phyloP scores from a whole-genome alignment of 2,888 invertebrate species.

The Acleris holmiana region DNA sequence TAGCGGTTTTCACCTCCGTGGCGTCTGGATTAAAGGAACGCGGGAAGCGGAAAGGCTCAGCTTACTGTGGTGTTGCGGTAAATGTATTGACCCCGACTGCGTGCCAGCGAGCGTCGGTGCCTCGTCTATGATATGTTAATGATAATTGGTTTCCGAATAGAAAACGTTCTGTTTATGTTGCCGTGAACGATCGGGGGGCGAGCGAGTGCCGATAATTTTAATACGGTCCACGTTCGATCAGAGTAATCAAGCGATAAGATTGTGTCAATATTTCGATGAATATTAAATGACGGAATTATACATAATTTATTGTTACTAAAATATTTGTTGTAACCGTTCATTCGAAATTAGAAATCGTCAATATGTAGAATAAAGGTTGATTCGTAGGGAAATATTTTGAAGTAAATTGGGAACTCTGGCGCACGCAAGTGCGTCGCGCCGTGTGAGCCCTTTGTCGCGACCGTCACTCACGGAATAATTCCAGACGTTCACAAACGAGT shows the following conservation, averaged over 20 bases:
- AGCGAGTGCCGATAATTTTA: slow-evolving; percentile 71
- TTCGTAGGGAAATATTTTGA: slow-evolving; percentile 8
- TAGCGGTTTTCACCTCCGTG: slow-evolving; percentile 45
- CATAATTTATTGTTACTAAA: slow-evolving; percentile 34
- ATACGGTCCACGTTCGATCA: slow-evolving; percentile 57
- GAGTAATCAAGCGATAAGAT: slow-evolving; percentile 69
- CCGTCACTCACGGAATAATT: slow-evolving; percentile 73
- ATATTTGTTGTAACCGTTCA: slow-evolving; percentile 32
- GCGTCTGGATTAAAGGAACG: slow-evolving; percentile 44
- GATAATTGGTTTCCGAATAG: slow-evolving; percentile 82
- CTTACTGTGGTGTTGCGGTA: slow-evolving; percentile 64
- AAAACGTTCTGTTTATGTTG: slow-evolving; percentile 78
- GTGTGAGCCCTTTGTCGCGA: slow-evolving; percentile 59
- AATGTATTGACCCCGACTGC: slow-evolving; percentile 81
- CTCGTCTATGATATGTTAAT: slow-evolving; percentile 82
- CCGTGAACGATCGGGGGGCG: slow-evolving; percentile 65
- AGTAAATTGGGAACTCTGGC: slow-evolving; percentile 1
- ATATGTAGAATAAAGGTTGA: slow-evolving; percentile 12
- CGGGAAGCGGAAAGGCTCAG: slow-evolving; percentile 56
- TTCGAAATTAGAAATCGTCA: slow-evolving; percentile 31
- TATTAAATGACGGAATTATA: slow-evolving; percentile 35
- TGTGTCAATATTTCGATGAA: slow-evolving; percentile 52
- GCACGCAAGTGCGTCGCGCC: slow-evolving; percentile 18
- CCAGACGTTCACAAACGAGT: slow-evolving; percentile 52
- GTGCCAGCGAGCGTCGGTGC: slow-evolving; percentile 76